Conservation (phyloP, 2,797 vertebrate genomes). For the Squalus acanthias region DNA sequence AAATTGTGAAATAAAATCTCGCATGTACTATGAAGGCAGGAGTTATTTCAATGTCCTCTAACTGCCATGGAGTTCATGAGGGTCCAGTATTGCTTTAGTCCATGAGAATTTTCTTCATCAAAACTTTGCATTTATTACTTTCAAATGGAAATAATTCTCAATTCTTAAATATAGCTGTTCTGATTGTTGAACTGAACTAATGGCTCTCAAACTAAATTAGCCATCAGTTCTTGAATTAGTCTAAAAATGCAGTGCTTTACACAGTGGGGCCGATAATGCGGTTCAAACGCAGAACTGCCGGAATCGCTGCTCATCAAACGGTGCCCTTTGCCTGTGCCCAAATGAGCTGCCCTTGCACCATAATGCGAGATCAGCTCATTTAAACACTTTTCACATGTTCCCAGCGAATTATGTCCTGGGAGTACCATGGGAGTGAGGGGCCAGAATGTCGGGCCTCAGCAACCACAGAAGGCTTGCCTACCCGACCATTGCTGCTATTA, state of each 20-base stretch:
- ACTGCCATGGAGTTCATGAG: neutral
- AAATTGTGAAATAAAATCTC: constrained; percentile 46
- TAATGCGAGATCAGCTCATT: constrained; percentile 8
- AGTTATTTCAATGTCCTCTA: constrained; percentile 24
- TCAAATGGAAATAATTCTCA: neutral
- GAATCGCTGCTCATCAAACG: neutral
- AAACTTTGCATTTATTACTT: constrained; percentile 16
- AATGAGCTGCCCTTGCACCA: neutral
- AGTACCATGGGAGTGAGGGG: neutral
- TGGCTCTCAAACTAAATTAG: neutral
- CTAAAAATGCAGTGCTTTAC: too few species aligned
- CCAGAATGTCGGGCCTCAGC: neutral
- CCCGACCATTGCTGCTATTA: neutral
- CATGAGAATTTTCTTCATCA: constrained; percentile 24
- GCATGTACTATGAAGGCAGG: constrained; percentile 38
- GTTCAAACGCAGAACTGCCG: neutral
- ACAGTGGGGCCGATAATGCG: neutral
- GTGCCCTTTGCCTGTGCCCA: neutral
- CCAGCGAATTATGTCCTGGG: neutral
- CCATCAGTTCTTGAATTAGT: neutral
- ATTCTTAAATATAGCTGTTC: neutral
- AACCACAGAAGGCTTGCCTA: neutral
- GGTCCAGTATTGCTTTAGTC: constrained; percentile 10
- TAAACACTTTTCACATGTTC: neutral
- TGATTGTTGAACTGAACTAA: neutral